Evolutionary conservation across 2,797 vertebrate genomes (phyloP).

Genomic region (Morelia viridis): DNA sequence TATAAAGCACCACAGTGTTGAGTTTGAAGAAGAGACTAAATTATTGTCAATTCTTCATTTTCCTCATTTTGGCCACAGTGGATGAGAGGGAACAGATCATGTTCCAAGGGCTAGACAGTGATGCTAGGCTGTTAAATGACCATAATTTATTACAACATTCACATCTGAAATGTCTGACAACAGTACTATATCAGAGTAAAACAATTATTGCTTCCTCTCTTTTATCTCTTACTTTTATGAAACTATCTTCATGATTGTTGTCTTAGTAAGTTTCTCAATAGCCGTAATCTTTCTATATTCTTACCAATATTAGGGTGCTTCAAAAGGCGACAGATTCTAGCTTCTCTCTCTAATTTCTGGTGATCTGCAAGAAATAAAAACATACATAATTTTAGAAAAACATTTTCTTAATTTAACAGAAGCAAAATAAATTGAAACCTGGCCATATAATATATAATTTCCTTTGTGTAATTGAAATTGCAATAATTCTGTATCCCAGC

Average conservation of each 20-base stretch:
- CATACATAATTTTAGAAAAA: constrained; percentile 32
- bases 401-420: background rate
- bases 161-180: background rate
- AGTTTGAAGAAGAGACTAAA: background rate
- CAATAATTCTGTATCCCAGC: background rate
- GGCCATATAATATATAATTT: background rate
- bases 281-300: constrained; percentile 11
- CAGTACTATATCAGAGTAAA: background rate
- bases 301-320: constrained; percentile 96
- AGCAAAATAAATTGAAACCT: background rate
- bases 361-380: constrained; percentile 82
- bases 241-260: background rate
- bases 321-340: constrained; percentile 93
- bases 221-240: background rate
- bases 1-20: background rate
- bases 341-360: constrained; percentile 96
- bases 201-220: background rate
- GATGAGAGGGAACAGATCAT: background rate
- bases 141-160: background rate
- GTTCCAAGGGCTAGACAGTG: background rate
- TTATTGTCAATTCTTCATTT: background rate
- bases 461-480: background rate
- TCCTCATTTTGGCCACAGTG: background rate
- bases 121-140: background rate
- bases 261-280: background rate